Evolutionary conservation across 2,888 invertebrate species (phyloP).

Genomic region (Euclidia mi): DNA sequence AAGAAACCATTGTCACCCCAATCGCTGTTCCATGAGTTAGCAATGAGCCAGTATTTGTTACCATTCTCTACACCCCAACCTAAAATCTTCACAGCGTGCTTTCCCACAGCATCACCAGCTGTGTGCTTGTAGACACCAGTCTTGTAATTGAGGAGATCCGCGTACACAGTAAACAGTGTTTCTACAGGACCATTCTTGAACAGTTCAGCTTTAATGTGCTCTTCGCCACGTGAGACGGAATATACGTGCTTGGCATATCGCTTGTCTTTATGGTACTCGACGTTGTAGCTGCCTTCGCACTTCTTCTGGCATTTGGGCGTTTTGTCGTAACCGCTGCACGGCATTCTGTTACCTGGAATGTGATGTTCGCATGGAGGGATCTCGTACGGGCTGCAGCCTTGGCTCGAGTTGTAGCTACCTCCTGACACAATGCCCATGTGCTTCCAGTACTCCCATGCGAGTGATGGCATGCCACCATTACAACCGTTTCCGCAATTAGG

Average conservation of each 20-base stretch:
- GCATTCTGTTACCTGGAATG: constrained; percentile 93
- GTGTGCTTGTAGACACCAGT: constrained; percentile 93
- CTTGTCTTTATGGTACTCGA: constrained; percentile 93
- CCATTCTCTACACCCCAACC: constrained; percentile 96
- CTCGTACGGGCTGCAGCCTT: constrained; percentile 97
- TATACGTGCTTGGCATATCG: constrained; percentile 93
- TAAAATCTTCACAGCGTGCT: constrained; percentile 96
- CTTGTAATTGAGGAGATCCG: constrained; percentile 96
- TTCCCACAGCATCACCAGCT: constrained; percentile 93
- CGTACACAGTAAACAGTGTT: constrained; percentile 96
- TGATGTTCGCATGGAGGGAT: constrained; percentile 97
- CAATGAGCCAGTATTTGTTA: constrained; percentile 96
- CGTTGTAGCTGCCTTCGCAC: constrained; percentile 92
- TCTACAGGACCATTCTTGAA: constrained; percentile 96
- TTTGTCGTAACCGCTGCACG: constrained; percentile 91
- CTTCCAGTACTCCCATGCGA: constrained; percentile 97
- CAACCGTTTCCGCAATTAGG: constrained; percentile 94
- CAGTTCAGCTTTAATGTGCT: constrained; percentile 95
- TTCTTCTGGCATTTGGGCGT: constrained; percentile 94
- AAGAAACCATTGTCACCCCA: constrained; percentile 97
- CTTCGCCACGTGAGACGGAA: constrained; percentile 90
- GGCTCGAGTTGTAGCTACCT: constrained; percentile 93
- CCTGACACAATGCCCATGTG: constrained; percentile 96
- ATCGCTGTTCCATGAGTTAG: constrained; percentile 98
- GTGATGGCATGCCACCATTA: constrained; percentile 94